Base-by-base conservation (phyloP, 2,888 invertebrate species). In the Lithophane semibrunnea region DNA sequence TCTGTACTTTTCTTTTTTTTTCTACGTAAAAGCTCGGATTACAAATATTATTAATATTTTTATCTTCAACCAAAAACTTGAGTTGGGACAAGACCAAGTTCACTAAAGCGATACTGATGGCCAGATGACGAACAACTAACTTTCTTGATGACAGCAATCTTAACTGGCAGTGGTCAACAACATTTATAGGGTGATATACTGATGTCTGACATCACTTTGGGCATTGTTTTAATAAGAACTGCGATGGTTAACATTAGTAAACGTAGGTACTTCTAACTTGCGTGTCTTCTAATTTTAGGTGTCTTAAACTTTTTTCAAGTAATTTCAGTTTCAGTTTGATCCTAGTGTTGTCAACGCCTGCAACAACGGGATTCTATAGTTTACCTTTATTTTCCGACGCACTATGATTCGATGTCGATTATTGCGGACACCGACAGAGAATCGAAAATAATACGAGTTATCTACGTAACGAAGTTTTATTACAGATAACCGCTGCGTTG, bases 81-180 rank as follows among this genome's bases (percentile, higher is more conserved):
- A 75, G 52, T 77, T 85, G 70, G 78, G 74, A 85, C 58, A 67
- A 65, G 4, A 65, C 81, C 78, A 73, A 61, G 66, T 61, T 67
- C 44, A 70, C 78, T 83, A 86, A 79, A 82, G 85, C 89, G 78
- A 84, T 76, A 81, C 83, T 83, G 88, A 88, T 87, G 86, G 84
- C 88, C 86, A 87, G 90, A 92, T 91, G 91, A 91, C 86, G 90
- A 90, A 90, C 91, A 90, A 88, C 89, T 87, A 85, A 89, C 88
- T 89, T 91, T 89, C 88, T 86, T 91, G 92, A 94, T 93, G 94
- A 93, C 93, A 92, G 93, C 91, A 92, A 94, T 94, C 90, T 91
- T 79, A 85, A 80, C 79, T 71, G 78, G 52, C 85, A 90, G 92
- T 60, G 85, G 87, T 88, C 42, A 42, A 72, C 77, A 93, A 93